phyloP scores from a whole-genome alignment of 2,888 invertebrate genomes.

The Zaprionus obscuricornis region DNA sequence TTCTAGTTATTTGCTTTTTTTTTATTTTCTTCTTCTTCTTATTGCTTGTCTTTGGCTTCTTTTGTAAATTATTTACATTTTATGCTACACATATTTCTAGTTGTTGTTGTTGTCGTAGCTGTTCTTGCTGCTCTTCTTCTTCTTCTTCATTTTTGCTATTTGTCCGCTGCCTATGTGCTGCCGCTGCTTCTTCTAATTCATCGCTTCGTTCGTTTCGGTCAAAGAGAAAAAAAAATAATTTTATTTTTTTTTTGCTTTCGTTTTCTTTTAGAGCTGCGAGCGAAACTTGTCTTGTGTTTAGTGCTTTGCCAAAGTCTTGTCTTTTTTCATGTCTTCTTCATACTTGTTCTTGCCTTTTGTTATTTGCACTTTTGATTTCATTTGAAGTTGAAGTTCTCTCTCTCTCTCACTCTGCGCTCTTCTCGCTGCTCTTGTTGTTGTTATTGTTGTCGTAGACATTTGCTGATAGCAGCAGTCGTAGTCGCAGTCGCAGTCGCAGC shows the following conservation, averaged over 20 bases:
- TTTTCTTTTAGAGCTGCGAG: conserved; percentile 16
- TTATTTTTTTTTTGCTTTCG: not conserved
- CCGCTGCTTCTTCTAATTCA: conserved; percentile 7
- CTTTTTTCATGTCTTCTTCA: too few relatives aligned
- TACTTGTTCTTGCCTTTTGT: conserved; percentile 40
- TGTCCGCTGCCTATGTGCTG: too few relatives aligned
- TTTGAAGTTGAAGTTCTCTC: conserved; percentile 64
- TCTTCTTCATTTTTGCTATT: conserved; percentile 21
- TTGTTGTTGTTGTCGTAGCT: conserved; percentile 33
- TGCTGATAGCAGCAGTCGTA: too few relatives aligned
- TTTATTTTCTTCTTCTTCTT: conserved; percentile 39
- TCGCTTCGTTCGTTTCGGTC: conserved; percentile 12
- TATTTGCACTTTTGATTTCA: conserved; percentile 78
- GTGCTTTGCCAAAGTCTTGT: too few relatives aligned
- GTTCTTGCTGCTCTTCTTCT: conserved; percentile 18
- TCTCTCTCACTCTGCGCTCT: conserved; percentile 16
- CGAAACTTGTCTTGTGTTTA: conserved; percentile 66
- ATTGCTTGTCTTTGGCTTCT: conserved; percentile 21
- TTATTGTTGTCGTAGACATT: conserved; percentile 13
- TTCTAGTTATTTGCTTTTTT: conserved; percentile 27
- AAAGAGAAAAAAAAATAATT: conserved; percentile 18
- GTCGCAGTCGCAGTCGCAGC: too few relatives aligned
- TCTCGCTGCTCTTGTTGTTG: conserved; percentile 4
- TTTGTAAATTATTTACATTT: conserved; percentile 71
- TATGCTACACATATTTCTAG: conserved; percentile 34